phyloP scores from a whole-genome alignment of 2,113 vertebrate genomes.

The Mesembrinibis cayennensis region DNA sequence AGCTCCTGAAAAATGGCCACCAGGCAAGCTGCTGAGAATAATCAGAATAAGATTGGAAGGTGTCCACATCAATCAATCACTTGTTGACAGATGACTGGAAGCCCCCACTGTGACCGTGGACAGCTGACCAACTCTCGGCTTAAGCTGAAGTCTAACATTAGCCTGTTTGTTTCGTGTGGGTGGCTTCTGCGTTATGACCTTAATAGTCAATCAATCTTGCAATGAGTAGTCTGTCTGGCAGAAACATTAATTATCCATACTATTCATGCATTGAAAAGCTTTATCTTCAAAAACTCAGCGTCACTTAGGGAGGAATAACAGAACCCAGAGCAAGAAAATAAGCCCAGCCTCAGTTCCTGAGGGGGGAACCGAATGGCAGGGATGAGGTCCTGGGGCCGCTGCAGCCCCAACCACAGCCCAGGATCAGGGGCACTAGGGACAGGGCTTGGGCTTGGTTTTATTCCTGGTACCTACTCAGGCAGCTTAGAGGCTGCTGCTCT shows the following conservation, averaged over 20 bases:
- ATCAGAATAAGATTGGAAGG: slow-evolving; percentile 77
- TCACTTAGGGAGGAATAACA: slow-evolving; percentile 44
- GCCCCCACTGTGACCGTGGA: slow-evolving; percentile 78
- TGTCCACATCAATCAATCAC: slow-evolving; percentile 94
- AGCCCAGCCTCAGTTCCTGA: background rate
- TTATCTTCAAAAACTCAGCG: slow-evolving; percentile 27
- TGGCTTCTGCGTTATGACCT: slow-evolving; percentile 79
- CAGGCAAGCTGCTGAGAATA: slow-evolving; percentile 81
- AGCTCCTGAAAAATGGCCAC: slow-evolving; percentile 83
- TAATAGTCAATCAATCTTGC: slow-evolving; percentile 84
- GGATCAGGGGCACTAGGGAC: background rate
- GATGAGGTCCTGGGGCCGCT: accelerated
- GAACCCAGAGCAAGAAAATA: background rate
- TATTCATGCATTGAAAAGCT: slow-evolving; percentile 58
- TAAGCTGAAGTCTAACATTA: slow-evolving; percentile 64
- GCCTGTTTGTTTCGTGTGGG: slow-evolving; percentile 63
- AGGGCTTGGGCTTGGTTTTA: background rate
- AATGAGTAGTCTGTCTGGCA: slow-evolving; percentile 71
- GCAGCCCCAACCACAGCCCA: background rate
- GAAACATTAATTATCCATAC: slow-evolving; percentile 78
- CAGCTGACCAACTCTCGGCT: slow-evolving; percentile 84
- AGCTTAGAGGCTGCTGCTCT: background rate
- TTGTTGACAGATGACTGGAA: slow-evolving; percentile 87
- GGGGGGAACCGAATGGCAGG: background rate
- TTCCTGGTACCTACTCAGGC: background rate